Evolutionary conservation across 53 echinoderm and acorn worm genomes (phyloP).

Genomic region (Echinometra lucunter): DNA sequence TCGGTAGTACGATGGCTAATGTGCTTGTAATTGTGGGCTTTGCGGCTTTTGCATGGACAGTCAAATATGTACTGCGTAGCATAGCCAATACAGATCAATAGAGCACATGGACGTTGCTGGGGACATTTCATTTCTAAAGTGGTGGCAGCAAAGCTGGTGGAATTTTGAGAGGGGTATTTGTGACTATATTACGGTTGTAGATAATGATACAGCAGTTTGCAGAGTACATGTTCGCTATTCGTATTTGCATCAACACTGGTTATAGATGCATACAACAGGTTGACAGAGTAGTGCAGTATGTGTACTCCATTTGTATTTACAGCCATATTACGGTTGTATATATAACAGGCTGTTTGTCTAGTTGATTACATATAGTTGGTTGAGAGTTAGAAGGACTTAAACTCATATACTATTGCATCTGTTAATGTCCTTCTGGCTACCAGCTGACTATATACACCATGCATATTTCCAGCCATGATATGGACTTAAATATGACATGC

Average conservation of each 20-base stretch:
- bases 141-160: neutral
- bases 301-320: too few species aligned
- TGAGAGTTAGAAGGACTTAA: too few species aligned
- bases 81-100: conserved; percentile 85
- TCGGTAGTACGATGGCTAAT: conserved; percentile 95
- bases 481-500: neutral
- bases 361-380: too few species aligned
- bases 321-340: too few species aligned
- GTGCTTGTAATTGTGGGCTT: conserved; percentile 96
- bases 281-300: neutral
- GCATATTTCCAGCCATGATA: neutral
- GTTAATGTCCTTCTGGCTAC: too few species aligned
- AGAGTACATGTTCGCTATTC: neutral
- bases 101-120: neutral
- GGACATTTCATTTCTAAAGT: conserved; percentile 17
- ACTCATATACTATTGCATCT: too few species aligned
- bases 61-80: conserved; percentile 94
- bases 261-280: too few species aligned
- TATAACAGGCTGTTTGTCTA: too few species aligned
- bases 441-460: too few species aligned
- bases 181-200: neutral
- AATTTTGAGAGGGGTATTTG: conserved; percentile 29
- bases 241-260: neutral
- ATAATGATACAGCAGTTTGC: neutral
- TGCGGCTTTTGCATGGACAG: conserved; percentile 98